Evolutionary conservation across 2,888 invertebrate genomes (phyloP).

Genomic region (Cylloceria caligata): DNA sequence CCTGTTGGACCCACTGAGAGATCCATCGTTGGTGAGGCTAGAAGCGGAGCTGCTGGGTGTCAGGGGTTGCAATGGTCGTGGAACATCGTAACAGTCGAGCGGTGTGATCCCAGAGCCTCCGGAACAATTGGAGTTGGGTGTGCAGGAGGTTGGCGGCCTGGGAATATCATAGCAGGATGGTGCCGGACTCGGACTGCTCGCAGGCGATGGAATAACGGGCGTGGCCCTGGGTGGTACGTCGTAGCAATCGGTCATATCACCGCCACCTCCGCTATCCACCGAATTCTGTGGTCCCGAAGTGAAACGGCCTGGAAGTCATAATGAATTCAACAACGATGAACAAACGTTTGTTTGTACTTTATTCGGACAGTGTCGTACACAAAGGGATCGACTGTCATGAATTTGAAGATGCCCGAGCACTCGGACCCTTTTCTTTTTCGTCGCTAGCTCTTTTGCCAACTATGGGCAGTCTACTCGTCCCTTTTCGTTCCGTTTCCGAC

Average conservation of each 20-base stretch:
- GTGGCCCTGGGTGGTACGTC: conserved; percentile 89
- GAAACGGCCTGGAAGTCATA: conserved; percentile 77
- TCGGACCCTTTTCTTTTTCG: neutral
- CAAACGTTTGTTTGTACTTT: neutral
- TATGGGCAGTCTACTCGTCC: no score
- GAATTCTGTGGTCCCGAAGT: conserved; percentile 77
- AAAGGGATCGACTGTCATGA: neutral
- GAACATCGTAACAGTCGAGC: conserved; percentile 88
- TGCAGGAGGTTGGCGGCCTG: conserved; percentile 81
- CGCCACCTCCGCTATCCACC: conserved; percentile 77
- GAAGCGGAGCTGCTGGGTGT: conserved; percentile 90
- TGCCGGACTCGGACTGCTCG: conserved; percentile 86
- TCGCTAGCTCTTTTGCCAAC: neutral
- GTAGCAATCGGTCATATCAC: conserved; percentile 85
- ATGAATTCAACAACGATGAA: conserved; percentile 6
- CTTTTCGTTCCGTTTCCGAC: conserved; percentile 4
- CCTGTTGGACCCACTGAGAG: conserved; percentile 86
- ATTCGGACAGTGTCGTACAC: neutral
- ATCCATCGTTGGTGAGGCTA: conserved; percentile 88
- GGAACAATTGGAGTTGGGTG: conserved; percentile 81
- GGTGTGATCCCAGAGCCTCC: conserved; percentile 80
- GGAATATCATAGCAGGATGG: conserved; percentile 84
- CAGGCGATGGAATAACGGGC: conserved; percentile 86
- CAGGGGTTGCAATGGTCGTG: conserved; percentile 87
- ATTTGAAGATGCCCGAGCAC: no score